Base-by-base conservation (phyloP, 53 echinoderm and acorn worm genomes). In the Mesocentrotus franciscanus region DNA sequence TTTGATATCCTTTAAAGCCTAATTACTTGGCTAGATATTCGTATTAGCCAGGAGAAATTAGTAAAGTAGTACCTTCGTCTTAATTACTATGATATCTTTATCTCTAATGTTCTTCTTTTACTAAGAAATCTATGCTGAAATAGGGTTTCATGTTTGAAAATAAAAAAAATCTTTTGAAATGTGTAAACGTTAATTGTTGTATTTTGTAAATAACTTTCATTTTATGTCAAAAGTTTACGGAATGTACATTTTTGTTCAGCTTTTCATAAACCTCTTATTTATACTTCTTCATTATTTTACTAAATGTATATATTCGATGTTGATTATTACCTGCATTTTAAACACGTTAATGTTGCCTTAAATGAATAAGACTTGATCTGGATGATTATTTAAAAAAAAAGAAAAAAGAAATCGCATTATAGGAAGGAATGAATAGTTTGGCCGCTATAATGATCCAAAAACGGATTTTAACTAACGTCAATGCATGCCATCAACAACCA, bases 191-290 rank as follows among this genome's bases (percentile, higher is more conserved):
- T 81, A 42, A 30, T 76, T 81, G 42, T 39, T 81, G 81, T 81
- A 29, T 35, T 42, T 39, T 81, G 81, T 81, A 81, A 36, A 81
- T 81, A 81, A 42, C 22, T 39, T 81, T 81, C 36, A 22, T 16
- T 79, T 81, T 81, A 81, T 81, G 81, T 81, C 81, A 81, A 81
- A 81, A 81, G 81, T 81, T 81, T 27, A 42, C 12, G 22, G 81
- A 81, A 39, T 81, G 81, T 81, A 81, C 39, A 81, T 81, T 81
- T 81, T 81, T 81, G 81, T 81, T 81, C 42, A 81, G 42, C 81
- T 81, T 81, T 81, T 81, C 81, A 81, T 81, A 81, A 81, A 81
- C 81, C 42, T 81, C 81, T 42, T 81, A 81, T 81, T 81, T 81
- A 81, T 42, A 42, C 81, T 81, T 81, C 17, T 81, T 81, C 81